phyloP scores from a whole-genome alignment of 2,797 vertebrate species.

The Squalus acanthias region DNA sequence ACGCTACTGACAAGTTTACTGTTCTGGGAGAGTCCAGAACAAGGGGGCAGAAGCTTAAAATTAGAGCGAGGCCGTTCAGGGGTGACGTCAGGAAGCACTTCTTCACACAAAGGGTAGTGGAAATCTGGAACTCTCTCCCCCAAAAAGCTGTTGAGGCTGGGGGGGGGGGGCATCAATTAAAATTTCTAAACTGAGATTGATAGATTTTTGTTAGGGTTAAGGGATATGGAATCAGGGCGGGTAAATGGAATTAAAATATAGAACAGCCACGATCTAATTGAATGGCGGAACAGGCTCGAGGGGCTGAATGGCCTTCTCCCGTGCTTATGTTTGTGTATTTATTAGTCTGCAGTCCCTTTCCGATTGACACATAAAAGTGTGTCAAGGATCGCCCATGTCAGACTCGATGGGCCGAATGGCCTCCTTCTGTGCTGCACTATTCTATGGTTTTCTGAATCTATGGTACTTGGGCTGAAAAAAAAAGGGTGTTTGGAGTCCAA shows the following conservation, averaged over 20 bases:
- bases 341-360: background rate
- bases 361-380: background rate
- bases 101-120: background rate
- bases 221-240: too few species aligned
- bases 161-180: background rate
- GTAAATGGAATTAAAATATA: background rate
- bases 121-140: background rate
- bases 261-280: background rate
- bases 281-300: background rate
- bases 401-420: background rate
- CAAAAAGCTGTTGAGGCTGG: background rate
- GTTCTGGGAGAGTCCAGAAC: background rate
- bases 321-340: background rate
- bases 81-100: background rate
- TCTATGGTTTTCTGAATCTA: background rate
- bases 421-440: background rate
- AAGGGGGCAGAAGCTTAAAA: background rate
- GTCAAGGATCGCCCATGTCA: background rate
- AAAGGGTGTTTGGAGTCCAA: background rate
- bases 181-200: background rate
- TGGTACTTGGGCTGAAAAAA: background rate
- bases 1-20: background rate
- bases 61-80: background rate
- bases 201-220: background rate
- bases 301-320: background rate